Base-by-base conservation (phyloP, 1,140 invertebrate genomes). In the Conopomorpha cramerella region DNA sequence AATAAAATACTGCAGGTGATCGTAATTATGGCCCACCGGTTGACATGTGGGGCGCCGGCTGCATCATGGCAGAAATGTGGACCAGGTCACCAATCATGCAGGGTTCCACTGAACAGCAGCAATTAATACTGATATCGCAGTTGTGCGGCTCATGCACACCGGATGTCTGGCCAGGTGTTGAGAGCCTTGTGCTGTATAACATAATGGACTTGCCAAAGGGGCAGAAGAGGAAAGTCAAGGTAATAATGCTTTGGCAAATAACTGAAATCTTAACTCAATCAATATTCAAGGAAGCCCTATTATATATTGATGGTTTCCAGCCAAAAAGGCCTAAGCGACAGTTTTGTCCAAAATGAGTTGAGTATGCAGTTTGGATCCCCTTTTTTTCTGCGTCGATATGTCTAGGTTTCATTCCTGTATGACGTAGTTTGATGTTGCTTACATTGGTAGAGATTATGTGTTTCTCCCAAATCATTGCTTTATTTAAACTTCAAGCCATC, bases 1-100 rank as follows among this genome's bases (percentile, higher is more conserved):
- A 18, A 12, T 30, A 2, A 13, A 2, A 17, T 43, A 43, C 7
- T 36, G n/a, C n/a, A 74, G 97, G 97, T 17, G 95, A 98, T 54
- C 78, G 96, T 13, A 95, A 98, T 73, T 98, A 98, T 68, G 95
- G 95, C 0, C 93, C 95, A 7, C 90, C 95, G 0, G 94, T 99
- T 15, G 98, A 99, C 80, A 84, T 98, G 68, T 99, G 96, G 96
- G 96, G 96, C 8, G 96, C 93, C 16, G 96, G 96, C 0, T 99
- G 96, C 59, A 99, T 99, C 28, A 98, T 99, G 95, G 96, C 96
- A 0, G 96, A 99, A 79, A 96, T 99, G 93, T 99, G 96, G 96
- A 99, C 95, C 0, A 79, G 95, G 18, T 88, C 87, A 14, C 89
- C 88, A 0, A 90, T 91, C 35, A 89, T 90, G 86, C 88, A 95